Conservation (phyloP, 2,797 vertebrate species). For the Sebastes flavidus region DNA sequence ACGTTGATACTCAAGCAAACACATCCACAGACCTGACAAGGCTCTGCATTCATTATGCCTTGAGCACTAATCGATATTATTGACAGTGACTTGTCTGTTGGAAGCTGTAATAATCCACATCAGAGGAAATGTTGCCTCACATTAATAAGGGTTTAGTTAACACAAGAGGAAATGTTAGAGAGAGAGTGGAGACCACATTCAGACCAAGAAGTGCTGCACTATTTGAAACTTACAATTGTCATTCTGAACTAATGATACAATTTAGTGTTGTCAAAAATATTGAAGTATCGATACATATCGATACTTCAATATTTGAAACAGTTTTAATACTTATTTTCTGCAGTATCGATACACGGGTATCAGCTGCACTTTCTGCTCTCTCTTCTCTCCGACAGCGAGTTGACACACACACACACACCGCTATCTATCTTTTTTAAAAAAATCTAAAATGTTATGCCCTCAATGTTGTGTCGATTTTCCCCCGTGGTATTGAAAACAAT, state of each 20-base stretch:
- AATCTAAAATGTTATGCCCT: no score
- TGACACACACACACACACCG: no score
- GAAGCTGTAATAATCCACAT: background rate
- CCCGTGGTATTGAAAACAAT: no score
- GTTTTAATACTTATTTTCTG: no score
- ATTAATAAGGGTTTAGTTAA: background rate
- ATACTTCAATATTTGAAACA: no score
- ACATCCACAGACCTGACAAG: background rate
- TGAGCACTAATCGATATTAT: background rate
- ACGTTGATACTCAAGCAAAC: background rate
- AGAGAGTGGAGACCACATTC: background rate
- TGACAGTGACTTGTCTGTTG: background rate
- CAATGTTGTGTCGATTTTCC: no score
- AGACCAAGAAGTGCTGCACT: background rate
- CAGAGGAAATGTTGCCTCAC: background rate
- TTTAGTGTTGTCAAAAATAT: no score
- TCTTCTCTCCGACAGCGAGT: no score
- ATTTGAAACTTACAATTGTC: background rate
- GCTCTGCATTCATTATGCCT: background rate
- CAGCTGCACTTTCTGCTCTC: no score
- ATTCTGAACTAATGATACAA: background rate
- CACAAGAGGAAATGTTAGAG: background rate
- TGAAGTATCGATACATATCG: no score
- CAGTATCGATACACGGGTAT: no score
- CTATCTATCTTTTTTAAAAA: no score